Base-by-base conservation (phyloP, 2,113 vertebrate species). In the Coregonus clupeaformis region DNA sequence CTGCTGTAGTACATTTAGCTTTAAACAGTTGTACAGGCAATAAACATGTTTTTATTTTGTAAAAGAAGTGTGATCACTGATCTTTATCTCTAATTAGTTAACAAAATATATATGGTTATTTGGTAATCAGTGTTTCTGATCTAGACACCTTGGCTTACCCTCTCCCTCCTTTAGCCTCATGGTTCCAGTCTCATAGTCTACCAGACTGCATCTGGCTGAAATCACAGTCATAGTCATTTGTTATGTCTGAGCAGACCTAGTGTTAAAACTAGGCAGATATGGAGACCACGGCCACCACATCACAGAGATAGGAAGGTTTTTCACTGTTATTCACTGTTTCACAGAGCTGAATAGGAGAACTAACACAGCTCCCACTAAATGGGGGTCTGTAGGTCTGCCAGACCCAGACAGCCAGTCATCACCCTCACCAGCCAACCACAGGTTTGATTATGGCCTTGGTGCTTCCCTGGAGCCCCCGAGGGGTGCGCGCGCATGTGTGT, bases 371-470 rank as follows among this genome's bases (percentile, higher is more conserved):
- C 20, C 32, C 77, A 80, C 24, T 5, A 69, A 66, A 64, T 57
- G 68, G 45, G 62, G 63, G 73, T 32, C 49, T 85, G 76, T 69
- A 76, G 77, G 32, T 67, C 68, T 77, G 80, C 87, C 77, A 72
- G 76, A 36, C 74, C 52, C 76, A 77, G 81, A 79, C 81, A 64
- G 76, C 63, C 14, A 36, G 52, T 72, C 77, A 27, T 80, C 83
- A 55, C 71, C 60, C 73, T 2, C 32, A 69, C 77, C 75, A 72
- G 59, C n/a, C n/a, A n/a, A n/a, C n/a, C n/a, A 16, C 80, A 72
- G 77, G 79, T 72, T 69, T 82, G 81, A 80, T 83, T 77, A 77
- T 71, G 25, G 75, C 75, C 73, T 74, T 76, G 55, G 60, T n/a
- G n/a, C n/a, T n/a, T n/a, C n/a, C n/a, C n/a, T n/a, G n/a, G n/a